Base-by-base conservation (phyloP, 1,140 invertebrate species). In the Himalopsyche phryganea region DNA sequence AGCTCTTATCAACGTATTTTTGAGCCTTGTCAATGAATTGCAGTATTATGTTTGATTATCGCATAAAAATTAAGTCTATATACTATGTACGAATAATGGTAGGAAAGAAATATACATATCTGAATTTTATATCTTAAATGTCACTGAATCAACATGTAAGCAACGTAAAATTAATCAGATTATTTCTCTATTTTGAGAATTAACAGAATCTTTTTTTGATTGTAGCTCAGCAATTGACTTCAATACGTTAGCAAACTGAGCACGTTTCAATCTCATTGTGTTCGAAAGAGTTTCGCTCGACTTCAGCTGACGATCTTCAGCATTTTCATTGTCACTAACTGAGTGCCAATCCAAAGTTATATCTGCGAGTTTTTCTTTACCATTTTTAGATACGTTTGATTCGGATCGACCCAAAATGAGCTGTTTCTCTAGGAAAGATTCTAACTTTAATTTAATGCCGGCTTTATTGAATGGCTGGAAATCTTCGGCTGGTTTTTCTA, bases 191-290 rank as follows among this genome's bases (percentile, higher is more conserved):
- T 40, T 11, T 40, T 3, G 18, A 17, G 32, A 36, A 28, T 28
- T 28, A 28, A 28, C 23, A 28, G 23, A 28, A 28, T 28, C 23
- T 28, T 9, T 28, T 28, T 28, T 28, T 28, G 3, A 9, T 5
- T 3, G 3, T 28, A 28, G 23, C 23, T 28, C 23, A 28, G 9
- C 55, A 23, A 63, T 52, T 11, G 56, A 55, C 38, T 63, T 63
- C 14, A 63, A 38, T 11, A 63, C 61, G 38, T 63, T 35, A 18
- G 44, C 50, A 63, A 63, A 57, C 41, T 57, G 51, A 32, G 57
- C 50, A 23, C 65, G 40, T 18, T 61, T 58, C n/a, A 61, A 23
- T 20, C 56, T 61, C 60, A 62, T 65, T 10, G 56, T 61, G 9
- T 56, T 58, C 11, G 58, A 50, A 9, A 50, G 56, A 20, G 54